phyloP scores from a whole-genome alignment of 2,113 vertebrate species.

The Mus musculus region GRCm39 chr4:66371501-66372000 shows the following conservation, averaged over 20 bases:
- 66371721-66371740: neutral
- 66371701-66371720: neutral
- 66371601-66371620: constrained; percentile 16
- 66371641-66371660: neutral
- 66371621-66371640: neutral
- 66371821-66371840: neutral
- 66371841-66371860: no score
- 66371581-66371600: neutral
- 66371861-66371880: no score
- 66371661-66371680: constrained; percentile 22
- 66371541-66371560: neutral
- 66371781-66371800: neutral
- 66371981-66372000: no score
- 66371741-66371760: neutral
- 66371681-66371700: neutral
- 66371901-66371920: no score
- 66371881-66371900: no score
- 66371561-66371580: neutral
- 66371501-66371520: neutral
- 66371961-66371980: no score
- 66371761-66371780: neutral
- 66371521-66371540: neutral
- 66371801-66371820: neutral
- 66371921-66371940: no score
- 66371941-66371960: no score